Percentiles rank a stretch among this genome's conserved stretches.
These are phyloP conservation scores for Erpetoichthys calabaricus DNA, from an alignment of 2,797 vertebrate genomes.

Conservation along the genomic window DNA sequence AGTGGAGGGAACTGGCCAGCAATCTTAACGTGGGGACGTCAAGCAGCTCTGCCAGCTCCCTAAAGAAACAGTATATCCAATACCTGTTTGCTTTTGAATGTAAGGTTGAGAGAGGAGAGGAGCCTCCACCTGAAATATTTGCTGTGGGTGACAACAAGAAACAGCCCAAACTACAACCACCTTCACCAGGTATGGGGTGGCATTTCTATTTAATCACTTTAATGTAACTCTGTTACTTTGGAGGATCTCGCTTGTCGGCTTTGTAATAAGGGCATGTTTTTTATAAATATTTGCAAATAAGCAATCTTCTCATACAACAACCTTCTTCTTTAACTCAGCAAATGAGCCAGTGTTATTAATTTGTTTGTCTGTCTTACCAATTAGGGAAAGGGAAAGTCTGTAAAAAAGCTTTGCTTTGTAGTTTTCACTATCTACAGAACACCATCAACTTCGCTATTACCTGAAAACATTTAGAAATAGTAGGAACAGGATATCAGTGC, in stretches of 20 bases:
- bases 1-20: constrained; percentile 82
- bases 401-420: no score
- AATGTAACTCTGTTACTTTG: constrained; percentile 16
- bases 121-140: constrained; percentile 77
- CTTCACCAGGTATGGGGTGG: constrained; percentile 74
- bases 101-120: constrained; percentile 85
- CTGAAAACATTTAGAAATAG: no score
- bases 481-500: no score
- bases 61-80: constrained; percentile 96
- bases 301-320: no score
- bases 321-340: no score
- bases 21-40: constrained; percentile 77
- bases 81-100: constrained; percentile 92
- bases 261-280: not conserved
- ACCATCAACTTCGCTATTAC: no score
- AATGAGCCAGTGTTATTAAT: no score
- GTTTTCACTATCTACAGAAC: no score
- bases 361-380: no score
- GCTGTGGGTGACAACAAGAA: constrained; percentile 71
- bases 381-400: no score
- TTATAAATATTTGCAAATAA: not conserved
- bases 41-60: constrained; percentile 80
- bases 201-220: constrained; percentile 20
- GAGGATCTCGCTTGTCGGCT: not conserved
- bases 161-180: constrained; percentile 87